phyloP scores from a whole-genome alignment of 2,797 vertebrate genomes.

The Cyprinella venusta region DNA sequence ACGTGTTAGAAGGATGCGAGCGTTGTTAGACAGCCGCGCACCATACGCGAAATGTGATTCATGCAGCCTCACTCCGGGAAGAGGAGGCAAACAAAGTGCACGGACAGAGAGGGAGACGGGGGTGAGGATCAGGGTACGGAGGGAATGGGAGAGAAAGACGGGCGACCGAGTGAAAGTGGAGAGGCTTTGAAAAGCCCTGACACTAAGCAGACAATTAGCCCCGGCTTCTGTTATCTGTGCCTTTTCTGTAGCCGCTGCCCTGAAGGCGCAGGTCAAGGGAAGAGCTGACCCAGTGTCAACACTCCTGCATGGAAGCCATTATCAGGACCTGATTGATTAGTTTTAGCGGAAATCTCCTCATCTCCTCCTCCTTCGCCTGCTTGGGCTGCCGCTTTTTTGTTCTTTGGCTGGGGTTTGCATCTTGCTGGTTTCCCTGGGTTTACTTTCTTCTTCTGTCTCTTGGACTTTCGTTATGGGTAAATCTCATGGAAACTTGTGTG shows the following conservation, averaged over 20 bases:
- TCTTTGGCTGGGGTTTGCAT: conserved; percentile 13
- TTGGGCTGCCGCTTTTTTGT: conserved; percentile 58
- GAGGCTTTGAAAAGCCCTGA: conserved; percentile 78
- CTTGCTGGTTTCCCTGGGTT: conserved; percentile 15
- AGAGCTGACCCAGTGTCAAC: conserved; percentile 83
- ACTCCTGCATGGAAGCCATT: conserved; percentile 83
- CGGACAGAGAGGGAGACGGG: conserved; percentile 58
- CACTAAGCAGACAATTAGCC: conserved; percentile 84
- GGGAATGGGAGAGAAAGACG: conserved; percentile 11
- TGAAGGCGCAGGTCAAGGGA: conserved; percentile 78
- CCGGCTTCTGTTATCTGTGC: conserved; percentile 77
- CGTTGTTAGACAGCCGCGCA: conserved; percentile 25
- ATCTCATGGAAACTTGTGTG: background rate
- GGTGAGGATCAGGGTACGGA: conserved; percentile 53
- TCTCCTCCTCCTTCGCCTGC: conserved; percentile 72
- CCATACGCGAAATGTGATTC: conserved; percentile 41
- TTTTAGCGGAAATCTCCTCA: conserved; percentile 82
- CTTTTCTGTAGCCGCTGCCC: conserved; percentile 78
- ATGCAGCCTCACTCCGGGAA: conserved; percentile 38
- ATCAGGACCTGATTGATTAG: conserved; percentile 86
- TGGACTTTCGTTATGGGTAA: background rate
- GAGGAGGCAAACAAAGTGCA: conserved; percentile 58
- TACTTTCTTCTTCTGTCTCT: conserved; percentile 18
- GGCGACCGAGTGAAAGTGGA: conserved; percentile 63
- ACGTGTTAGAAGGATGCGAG: conserved; percentile 74